These are phyloP conservation scores for Pyrgus malvae DNA, from an alignment of 2,888 invertebrate genomes.

Conservation along the genomic window DNA sequence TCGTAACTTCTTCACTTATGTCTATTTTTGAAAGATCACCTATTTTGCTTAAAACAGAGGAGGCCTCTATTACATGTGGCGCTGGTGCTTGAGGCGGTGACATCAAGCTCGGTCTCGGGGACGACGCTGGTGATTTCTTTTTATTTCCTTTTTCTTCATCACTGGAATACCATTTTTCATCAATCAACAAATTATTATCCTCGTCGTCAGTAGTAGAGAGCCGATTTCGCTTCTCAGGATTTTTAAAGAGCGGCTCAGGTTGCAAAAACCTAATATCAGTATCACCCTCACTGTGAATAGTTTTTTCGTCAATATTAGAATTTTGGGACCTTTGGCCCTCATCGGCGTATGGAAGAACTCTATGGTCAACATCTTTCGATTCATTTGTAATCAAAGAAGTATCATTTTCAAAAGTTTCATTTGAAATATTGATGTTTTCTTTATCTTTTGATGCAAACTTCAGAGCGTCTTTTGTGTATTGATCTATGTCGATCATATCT, in stretches of 20 bases:
- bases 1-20: constrained; percentile 87
- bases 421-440: constrained; percentile 71
- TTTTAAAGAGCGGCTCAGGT: constrained; percentile 73
- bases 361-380: constrained; percentile 74
- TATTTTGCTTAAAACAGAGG: constrained; percentile 81
- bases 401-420: constrained; percentile 60
- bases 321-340: constrained; percentile 45
- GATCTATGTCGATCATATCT: constrained; percentile 77
- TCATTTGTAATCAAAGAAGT: constrained; percentile 53
- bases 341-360: constrained; percentile 70
- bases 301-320: constrained; percentile 42
- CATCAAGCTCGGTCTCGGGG: constrained; percentile 48
- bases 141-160: constrained; percentile 85
- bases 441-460: constrained; percentile 76
- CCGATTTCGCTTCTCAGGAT: constrained; percentile 68
- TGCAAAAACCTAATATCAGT: constrained; percentile 74
- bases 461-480: constrained; percentile 78
- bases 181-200: constrained; percentile 80
- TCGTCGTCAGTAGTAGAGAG: constrained; percentile 81
- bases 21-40: constrained; percentile 88
- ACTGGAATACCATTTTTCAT: constrained; percentile 90
- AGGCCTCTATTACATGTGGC: constrained; percentile 78
- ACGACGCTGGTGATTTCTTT: constrained; percentile 68
- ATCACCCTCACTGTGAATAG: constrained; percentile 57
- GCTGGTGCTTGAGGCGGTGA: constrained; percentile 57